Percentiles rank a stretch among this genome's conserved stretches.
Evolutionary conservation across 2,797 vertebrate species (phyloP).

Genomic region (Intellagama lesueurii): DNA sequence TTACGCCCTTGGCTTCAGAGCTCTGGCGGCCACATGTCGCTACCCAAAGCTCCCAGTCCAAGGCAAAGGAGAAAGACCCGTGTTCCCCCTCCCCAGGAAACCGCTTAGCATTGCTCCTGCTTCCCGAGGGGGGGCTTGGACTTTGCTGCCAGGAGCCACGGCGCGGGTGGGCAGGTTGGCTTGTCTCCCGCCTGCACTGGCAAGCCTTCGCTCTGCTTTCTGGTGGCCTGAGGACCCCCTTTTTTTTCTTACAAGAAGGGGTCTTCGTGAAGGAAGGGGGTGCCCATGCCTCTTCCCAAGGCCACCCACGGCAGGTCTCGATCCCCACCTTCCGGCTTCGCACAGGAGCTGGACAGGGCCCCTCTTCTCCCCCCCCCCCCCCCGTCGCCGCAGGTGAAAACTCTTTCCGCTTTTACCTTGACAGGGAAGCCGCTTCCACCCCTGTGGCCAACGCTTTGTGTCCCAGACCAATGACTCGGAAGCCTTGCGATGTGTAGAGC

Average conservation of each 20-base stretch:
- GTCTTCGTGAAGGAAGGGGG: too few species aligned
- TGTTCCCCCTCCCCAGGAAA: too few species aligned
- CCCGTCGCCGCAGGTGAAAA: too few species aligned
- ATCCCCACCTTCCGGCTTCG: too few species aligned
- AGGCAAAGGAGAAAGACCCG: too few species aligned
- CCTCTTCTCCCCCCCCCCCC: background rate
- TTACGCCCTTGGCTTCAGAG: background rate
- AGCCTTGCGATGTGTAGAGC: conserved; percentile 78
- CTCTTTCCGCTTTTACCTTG: conserved; percentile 67
- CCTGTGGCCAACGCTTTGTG: conserved; percentile 71
- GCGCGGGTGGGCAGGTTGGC: background rate
- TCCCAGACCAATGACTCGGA: conserved; percentile 82
- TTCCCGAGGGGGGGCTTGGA: too few species aligned
- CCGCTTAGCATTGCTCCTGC: too few species aligned
- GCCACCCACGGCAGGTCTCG: too few species aligned
- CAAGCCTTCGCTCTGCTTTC: background rate
- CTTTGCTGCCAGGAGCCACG: background rate
- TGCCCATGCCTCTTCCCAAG: background rate
- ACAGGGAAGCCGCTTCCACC: conserved; percentile 47
- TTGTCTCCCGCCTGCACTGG: background rate
- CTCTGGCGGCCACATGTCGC: background rate
- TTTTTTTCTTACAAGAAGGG: too few species aligned
- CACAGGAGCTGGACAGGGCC: background rate
- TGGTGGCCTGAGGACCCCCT: too few species aligned
- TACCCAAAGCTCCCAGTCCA: background rate